Evolutionary conservation across 2,113 vertebrate species (phyloP).

Genomic region (Apaloderma vittatum): DNA sequence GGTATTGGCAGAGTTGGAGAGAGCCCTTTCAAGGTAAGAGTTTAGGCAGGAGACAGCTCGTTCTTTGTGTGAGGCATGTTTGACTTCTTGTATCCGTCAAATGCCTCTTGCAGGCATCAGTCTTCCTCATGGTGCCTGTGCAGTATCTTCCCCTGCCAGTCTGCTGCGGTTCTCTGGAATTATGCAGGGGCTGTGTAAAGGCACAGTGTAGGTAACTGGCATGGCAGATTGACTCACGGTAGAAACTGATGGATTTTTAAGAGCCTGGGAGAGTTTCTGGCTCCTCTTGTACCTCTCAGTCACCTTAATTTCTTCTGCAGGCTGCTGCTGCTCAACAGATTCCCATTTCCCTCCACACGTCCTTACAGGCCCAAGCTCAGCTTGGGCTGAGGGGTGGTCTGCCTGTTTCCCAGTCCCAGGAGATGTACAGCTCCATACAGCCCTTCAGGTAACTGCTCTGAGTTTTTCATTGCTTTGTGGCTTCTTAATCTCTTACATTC

Average conservation of each 20-base stretch:
- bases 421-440: conserved; percentile 96
- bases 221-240: background rate
- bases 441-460: conserved; percentile 89
- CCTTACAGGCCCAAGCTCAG: conserved; percentile 96
- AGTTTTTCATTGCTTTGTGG: background rate
- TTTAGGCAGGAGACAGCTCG: background rate
- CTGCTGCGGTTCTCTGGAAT: background rate
- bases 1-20: background rate
- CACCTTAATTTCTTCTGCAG: conserved; percentile 70
- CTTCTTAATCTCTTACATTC: background rate
- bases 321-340: conserved; percentile 97
- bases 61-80: background rate
- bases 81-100: background rate
- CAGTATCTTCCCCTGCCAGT: background rate
- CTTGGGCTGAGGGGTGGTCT: conserved; percentile 93
- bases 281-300: background rate
- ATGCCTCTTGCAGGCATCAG: background rate
- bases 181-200: background rate
- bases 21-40: background rate
- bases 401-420: conserved; percentile 97
- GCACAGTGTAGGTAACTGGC: background rate
- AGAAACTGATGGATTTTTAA: background rate
- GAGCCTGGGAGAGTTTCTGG: background rate
- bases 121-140: background rate
- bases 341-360: conserved; percentile 96